Evolutionary conservation across 2,113 vertebrate genomes (phyloP).

Genomic region (Neopipo cinnamomea): DNA sequence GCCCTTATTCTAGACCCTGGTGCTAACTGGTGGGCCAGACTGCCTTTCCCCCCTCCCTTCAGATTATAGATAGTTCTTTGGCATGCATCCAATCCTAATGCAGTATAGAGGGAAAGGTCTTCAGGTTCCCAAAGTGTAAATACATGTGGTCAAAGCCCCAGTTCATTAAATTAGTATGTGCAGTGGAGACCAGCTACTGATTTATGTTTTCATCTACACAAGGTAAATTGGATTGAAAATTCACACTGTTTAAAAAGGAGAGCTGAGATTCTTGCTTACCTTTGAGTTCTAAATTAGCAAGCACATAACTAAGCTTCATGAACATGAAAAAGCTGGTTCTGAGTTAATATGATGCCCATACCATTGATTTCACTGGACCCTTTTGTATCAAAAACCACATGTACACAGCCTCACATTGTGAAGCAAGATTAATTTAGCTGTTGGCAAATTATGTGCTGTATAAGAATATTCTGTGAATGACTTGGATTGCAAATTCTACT

Average conservation of each 20-base stretch:
- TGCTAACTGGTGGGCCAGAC: background rate
- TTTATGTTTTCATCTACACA: constrained; percentile 58
- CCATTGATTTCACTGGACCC: constrained; percentile 39
- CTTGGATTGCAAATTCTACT: constrained; percentile 62
- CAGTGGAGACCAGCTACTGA: constrained; percentile 24
- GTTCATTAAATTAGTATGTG: constrained; percentile 36
- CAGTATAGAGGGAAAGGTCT: background rate
- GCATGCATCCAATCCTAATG: background rate
- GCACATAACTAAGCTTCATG: constrained; percentile 1
- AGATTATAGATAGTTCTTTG: background rate
- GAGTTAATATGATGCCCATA: background rate
- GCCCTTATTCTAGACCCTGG: background rate
- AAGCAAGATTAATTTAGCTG: constrained; percentile 73
- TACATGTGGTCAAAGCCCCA: constrained; percentile 17
- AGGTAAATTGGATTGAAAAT: constrained; percentile 56
- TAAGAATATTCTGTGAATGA: constrained; percentile 51
- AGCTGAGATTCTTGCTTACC: constrained; percentile 31
- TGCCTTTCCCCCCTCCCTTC: background rate
- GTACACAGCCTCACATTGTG: constrained; percentile 55
- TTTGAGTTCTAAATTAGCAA: constrained; percentile 46
- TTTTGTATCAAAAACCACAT: constrained; percentile 53
- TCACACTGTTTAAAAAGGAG: constrained; percentile 45
- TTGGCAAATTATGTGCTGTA: constrained; percentile 59
- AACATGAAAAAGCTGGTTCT: constrained; percentile 21
- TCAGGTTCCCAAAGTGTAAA: background rate